Base-by-base conservation (phyloP, 2,113 vertebrate species). In the Hemiprocne comata region DNA sequence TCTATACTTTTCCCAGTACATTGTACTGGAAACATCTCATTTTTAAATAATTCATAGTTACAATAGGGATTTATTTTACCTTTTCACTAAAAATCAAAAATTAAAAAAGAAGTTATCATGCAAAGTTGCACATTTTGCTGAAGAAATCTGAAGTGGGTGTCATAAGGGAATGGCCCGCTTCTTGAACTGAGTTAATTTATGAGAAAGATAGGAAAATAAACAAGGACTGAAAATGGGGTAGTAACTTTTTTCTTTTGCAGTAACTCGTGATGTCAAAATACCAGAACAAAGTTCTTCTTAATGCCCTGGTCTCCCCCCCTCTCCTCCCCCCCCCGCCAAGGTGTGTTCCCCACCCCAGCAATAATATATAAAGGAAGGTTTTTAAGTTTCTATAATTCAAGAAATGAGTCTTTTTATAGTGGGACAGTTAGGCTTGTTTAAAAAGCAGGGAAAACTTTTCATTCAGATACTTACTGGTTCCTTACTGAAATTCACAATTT, bases 41-140 rank as follows among this genome's bases (percentile, higher is more conserved):
- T 96, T 97, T 97, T 65, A 79, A 96, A 80, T 78, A 91, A 80
- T 69, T 50, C 46, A 78, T 83, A 42, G 48, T 94, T 97, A 96
- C 70, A 95, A 92, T 90, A 82, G 34, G 70, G 54, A 19, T 46
- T 38, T 62, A 66, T 87, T 90, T 65, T 40, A 60, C 15, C 18
- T 92, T 90, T 92, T 95, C 76, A 31, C 33, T 62, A 86, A 85
- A 78, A 91, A 38, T 11, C 48, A 38, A 60, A 72, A 53, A 42
- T 34, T 5, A 70, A 55, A 19, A 71, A 62, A 48, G 5, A 58
- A 66, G 4, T 1, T 54, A 42, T 25, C 29, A 17, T 57, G 46
- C 33, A 50, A 78, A 71, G 24, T 57, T 82, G 17, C 31, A 60
- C 7, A 44, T 33, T 54, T 75, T 89, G 18, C 29, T 58, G 48